These are phyloP conservation scores for Perithous albicinctus DNA, from an alignment of 2,888 invertebrate species.

Conservation along the genomic window DNA sequence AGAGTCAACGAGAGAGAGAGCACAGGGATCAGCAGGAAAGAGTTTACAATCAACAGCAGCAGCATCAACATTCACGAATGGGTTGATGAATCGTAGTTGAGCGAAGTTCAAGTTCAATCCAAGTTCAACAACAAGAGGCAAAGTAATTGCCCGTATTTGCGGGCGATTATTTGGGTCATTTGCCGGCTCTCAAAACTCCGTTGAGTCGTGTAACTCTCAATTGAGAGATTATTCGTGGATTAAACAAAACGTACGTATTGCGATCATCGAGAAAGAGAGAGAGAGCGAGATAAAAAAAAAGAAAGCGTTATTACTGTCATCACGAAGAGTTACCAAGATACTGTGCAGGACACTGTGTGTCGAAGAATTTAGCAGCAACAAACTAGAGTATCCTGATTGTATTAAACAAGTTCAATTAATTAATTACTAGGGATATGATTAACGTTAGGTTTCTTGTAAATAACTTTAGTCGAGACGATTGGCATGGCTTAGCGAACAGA, in stretches of 20 bases:
- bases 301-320: slow-evolving; percentile 13
- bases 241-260: not conserved
- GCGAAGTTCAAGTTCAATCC: not conserved
- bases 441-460: slow-evolving; percentile 16
- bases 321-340: slow-evolving; percentile 48
- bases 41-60: slow-evolving; percentile 71
- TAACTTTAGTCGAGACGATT: slow-evolving; percentile 40
- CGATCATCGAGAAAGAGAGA: slow-evolving; percentile 1
- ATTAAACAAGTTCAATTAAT: slow-evolving; percentile 72
- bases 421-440: slow-evolving; percentile 51
- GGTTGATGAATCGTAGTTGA: slow-evolving; percentile 72
- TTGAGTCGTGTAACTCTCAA: not conserved
- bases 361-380: slow-evolving; percentile 51
- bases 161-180: not conserved
- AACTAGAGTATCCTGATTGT: slow-evolving; percentile 74
- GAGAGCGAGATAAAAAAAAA: slow-evolving; percentile 1
- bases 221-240: not conserved
- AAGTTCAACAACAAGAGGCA: not conserved
- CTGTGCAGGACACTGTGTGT: slow-evolving; percentile 4
- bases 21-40: slow-evolving; percentile 73
- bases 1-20: slow-evolving; percentile 83
- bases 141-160: not conserved
- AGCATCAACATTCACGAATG: slow-evolving; percentile 73
- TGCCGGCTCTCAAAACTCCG: not conserved
- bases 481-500: slow-evolving; percentile 3